Evolutionary conservation across 2,113 vertebrate species (phyloP).

Genomic region (Oryzias melastigma): DNA sequence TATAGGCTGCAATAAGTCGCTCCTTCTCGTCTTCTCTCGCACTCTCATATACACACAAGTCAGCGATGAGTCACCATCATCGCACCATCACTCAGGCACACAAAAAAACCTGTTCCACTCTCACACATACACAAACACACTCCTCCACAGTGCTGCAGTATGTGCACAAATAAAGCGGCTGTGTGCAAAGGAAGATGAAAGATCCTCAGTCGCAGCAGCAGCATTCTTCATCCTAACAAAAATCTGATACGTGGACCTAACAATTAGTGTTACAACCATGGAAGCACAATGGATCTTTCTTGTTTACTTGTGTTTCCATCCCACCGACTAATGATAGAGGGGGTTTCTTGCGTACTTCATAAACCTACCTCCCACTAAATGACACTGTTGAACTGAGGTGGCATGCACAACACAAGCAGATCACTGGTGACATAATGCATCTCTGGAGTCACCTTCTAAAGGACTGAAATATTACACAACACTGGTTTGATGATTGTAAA

Average conservation of each 20-base stretch:
- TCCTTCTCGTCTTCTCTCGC: constrained; percentile 42
- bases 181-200: constrained; percentile 47
- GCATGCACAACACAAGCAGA: constrained; percentile 1
- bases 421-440: constrained; percentile 37
- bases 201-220: constrained; percentile 42
- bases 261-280: constrained; percentile 15
- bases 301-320: constrained; percentile 20
- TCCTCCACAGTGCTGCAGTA: constrained; percentile 75
- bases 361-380: constrained; percentile 7
- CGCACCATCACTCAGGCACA: constrained; percentile 69
- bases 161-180: constrained; percentile 52
- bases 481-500: constrained; percentile 47
- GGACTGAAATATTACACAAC: constrained; percentile 47
- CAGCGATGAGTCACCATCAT: constrained; percentile 75
- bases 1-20: constrained; percentile 57
- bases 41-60: constrained; percentile 59
- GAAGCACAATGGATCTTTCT: constrained; percentile 4
- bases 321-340: constrained; percentile 8
- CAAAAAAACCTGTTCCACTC: constrained; percentile 71
- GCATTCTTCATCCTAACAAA: constrained; percentile 3
- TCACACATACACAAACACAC: constrained; percentile 69
- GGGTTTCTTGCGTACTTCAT: background rate
- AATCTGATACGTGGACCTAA: constrained; percentile 13
- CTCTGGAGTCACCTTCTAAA: constrained; percentile 20
- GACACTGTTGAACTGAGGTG: constrained; percentile 4